These are phyloP conservation scores for Electrona antarctica DNA, from an alignment of 2,113 vertebrate species.

Conservation along the genomic window DNA sequence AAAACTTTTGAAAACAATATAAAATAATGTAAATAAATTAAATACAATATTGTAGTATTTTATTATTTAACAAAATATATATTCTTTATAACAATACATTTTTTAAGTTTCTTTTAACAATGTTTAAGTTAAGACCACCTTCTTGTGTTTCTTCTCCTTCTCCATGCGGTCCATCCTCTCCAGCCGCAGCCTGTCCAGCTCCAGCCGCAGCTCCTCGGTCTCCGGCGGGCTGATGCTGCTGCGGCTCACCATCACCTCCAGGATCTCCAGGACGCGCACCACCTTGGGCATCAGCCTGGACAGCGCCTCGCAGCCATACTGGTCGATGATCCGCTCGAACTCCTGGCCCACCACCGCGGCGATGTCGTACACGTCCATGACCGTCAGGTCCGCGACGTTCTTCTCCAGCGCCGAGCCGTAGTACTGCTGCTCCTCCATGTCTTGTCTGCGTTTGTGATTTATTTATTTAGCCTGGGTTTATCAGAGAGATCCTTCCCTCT, in stretches of 20 bases:
- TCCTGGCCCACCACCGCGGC: slow-evolving; percentile 95
- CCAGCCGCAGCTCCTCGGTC: slow-evolving; percentile 93
- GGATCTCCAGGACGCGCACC: slow-evolving; percentile 94
- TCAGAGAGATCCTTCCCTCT: too few relatives aligned
- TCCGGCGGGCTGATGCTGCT: slow-evolving; percentile 86
- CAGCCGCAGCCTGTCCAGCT: slow-evolving; percentile 91
- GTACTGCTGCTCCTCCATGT: slow-evolving; percentile 75
- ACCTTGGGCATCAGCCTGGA: slow-evolving; percentile 96
- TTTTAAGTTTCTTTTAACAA: too few relatives aligned
- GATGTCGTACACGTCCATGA: slow-evolving; percentile 98
- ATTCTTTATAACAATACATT: too few relatives aligned
- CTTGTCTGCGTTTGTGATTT: slow-evolving; percentile 57
- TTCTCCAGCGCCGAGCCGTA: slow-evolving; percentile 89
- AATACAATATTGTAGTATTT: too few relatives aligned
- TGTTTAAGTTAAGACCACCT: slow-evolving; percentile 71
- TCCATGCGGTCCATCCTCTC: slow-evolving; percentile 93
- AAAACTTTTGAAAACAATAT: background rate
- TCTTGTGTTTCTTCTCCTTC: slow-evolving; percentile 92
- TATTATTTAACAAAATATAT: background rate
- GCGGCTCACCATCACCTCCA: slow-evolving; percentile 95
- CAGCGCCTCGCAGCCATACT: slow-evolving; percentile 94
- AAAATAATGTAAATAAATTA: too few relatives aligned
- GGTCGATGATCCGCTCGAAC: slow-evolving; percentile 96
- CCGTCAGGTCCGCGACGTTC: slow-evolving; percentile 92
- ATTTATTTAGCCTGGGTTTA: too few relatives aligned